Evolutionary conservation across 2,888 invertebrate species (phyloP), one percentile per base, ranked within the genome.

Genomic region (Apotomis turbidana): DNA sequence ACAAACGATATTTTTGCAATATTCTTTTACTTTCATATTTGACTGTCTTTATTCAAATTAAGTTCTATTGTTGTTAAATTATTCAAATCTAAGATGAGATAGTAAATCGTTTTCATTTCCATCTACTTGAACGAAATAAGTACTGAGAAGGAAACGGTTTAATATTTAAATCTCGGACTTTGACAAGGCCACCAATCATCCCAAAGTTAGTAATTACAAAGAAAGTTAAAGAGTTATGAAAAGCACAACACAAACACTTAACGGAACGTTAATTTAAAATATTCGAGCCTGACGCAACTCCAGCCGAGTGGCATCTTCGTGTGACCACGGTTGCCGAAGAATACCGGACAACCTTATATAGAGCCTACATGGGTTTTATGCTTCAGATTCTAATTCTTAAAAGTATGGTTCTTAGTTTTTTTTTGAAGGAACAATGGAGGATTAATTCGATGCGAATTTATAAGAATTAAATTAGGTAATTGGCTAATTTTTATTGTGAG

Each of bases 241-340:
- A 74, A 74, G 74, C 77, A 79, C 74, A 76, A 75, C 75, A 79
- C 80, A 81, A 81, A 82, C 80, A 80, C 81, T 83, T 83, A 84
- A 82, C 85, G 83, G 71, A 82, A 83, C 80, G 81, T 81, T 85
- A 82, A 86, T 87, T 89, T 86, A 82, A 87, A 88, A 86, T 88
- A 85, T 86, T 86, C 84, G 80, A 80, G 83, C 81, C 83, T 86
- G 87, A 85, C 80, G 83, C 84, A 87, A 88, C 83, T 80, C 75
- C 76, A 80, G 76, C 83, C 80, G 81, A 87, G 86, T 85, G 82
- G 78, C 76, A 76, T 74, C 71, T 68, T 81, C 76, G 68, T 67
- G 83, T 84, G 79, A 79, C 87, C 79, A 86, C 63, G 36, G 62
- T 59, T 3, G 9, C 3, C 13, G 9, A 10, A 4, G n/a, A 55